Base-by-base conservation (phyloP, 92 coral and sea anemone species). In the Epizoanthus stellaris region DNA sequence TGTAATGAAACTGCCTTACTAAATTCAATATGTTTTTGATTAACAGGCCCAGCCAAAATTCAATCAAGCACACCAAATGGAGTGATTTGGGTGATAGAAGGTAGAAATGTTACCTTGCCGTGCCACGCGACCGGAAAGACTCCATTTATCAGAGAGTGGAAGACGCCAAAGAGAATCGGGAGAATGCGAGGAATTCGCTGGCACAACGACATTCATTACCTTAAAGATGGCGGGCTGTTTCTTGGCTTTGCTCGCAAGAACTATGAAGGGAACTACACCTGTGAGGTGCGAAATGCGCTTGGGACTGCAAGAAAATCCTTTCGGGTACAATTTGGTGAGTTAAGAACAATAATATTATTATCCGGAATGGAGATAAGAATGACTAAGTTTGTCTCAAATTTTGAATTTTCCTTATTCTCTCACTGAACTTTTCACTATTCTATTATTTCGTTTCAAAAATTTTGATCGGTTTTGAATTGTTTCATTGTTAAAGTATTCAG, bases 111-210 rank as follows among this genome's bases (percentile, higher is more conserved):
- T 45, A 42, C 83, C 59, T 25, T 79, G 13, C 60, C 83, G 12
- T 79, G 83, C 30, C 67, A 64, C 3, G 43, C 83, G 19, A 20
- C n/a, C 4, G 83, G 83, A 19, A 79, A 79, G 49, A 79, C 83
- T 43, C 83, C 83, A 21, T 79, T 79, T 43, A 6, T 79, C n/a
- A 79, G 54, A 63, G 83, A 79, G 43, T 79, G 83, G 83, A 79
- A 63, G 14, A 17, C 49, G 14, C 83, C 83, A 42, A 79, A 64
- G 45, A 79, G 45, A 79, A 20, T 79, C 19, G n/a, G 36, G 3
- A 79, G 60, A 79, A 5, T 63, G 30, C 83, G 72, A 10, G 72
- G 83, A 79, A 64, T 70, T 59, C 83, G 23, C 21, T 79, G 83
- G 83, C 83, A 61, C 5, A 40, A 13, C 56, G 83, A 79, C 16